Base-by-base conservation (phyloP, 2,888 invertebrate genomes). In the Galeruca laticollis region DNA sequence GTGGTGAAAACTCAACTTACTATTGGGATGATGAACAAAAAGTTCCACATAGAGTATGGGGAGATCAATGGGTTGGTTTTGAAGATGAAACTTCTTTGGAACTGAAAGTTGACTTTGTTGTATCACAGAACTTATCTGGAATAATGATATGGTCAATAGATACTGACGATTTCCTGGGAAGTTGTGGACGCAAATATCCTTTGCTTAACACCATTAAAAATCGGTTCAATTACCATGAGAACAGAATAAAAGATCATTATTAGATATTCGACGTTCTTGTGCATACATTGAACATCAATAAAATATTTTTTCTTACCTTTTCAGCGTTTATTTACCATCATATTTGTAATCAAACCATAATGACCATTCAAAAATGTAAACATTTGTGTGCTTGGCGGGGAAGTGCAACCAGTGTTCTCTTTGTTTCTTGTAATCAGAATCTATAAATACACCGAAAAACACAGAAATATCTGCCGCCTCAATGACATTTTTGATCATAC, bases 101-200 rank as follows among this genome's bases (percentile, higher is more conserved):
- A 3, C 73, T 80, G 0, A 91, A 91, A 84, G 86, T 86, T 0
- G 68, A 78, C 10, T 80, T 77, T 37, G 81, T 79, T 0, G 70
- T 75, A 11, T 65, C 70, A 1, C 75, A 77, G 31, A 72, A 74
- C 21, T 63, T 90, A 69, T 87, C 86, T 57, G 93, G 93, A 15
- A 86, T 88, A 0, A 93, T 94, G 93, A 79, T 92, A 0, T 94
- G 94, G 94, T 91, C 92, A 60, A 87, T 94, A 13, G 94, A 94
- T 78, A 91, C 91, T 9, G 94, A 94, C 78, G 94, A 94, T 79
- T 92, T 93, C 78, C 85, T 81, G 5, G 91, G 90, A 0, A 74
- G 79, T 0, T 93, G 93, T 75, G 76, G 71, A 2, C 85, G 85
- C 20, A 70, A 57, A 15, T 79, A 80, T 69, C 79, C 77, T 10